Evolutionary conservation across 2,113 vertebrate species (phyloP).

Genomic region (Pachycephala philippinensis): DNA sequence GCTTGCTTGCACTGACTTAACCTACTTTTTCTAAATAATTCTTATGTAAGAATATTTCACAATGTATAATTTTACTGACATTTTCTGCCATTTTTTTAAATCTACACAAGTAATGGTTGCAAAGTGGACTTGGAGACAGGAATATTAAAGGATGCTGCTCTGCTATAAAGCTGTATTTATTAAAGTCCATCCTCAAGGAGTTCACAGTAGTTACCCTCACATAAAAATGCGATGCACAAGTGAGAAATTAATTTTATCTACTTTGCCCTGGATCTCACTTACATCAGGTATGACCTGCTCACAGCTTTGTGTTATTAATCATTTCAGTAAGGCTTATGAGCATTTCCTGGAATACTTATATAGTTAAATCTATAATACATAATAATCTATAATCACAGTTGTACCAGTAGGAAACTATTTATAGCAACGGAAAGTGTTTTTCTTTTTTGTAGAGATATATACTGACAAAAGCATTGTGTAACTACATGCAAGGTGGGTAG

Average conservation of each 20-base stretch:
- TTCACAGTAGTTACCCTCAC: background rate
- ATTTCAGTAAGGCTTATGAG: background rate
- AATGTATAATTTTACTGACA: background rate
- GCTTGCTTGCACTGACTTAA: background rate
- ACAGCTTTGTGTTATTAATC: background rate
- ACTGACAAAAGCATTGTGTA: background rate
- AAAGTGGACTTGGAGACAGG: background rate
- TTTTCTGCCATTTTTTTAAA: background rate
- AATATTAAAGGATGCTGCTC: background rate
- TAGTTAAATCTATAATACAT: background rate
- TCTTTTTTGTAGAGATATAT: background rate
- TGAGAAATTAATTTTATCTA: background rate
- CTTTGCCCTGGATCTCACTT: background rate
- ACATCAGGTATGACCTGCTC: background rate
- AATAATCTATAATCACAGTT: background rate
- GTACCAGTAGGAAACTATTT: background rate
- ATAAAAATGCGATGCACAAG: background rate
- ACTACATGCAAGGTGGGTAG: background rate
- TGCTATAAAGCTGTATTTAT: background rate
- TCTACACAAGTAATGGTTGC: background rate
- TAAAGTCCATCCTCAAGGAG: background rate
- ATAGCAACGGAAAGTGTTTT: background rate
- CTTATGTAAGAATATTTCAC: background rate
- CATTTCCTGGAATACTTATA: background rate
- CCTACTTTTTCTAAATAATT: background rate